Conservation (phyloP, 2,113 vertebrate species). For the Thamnophis sirtalis region DNA sequence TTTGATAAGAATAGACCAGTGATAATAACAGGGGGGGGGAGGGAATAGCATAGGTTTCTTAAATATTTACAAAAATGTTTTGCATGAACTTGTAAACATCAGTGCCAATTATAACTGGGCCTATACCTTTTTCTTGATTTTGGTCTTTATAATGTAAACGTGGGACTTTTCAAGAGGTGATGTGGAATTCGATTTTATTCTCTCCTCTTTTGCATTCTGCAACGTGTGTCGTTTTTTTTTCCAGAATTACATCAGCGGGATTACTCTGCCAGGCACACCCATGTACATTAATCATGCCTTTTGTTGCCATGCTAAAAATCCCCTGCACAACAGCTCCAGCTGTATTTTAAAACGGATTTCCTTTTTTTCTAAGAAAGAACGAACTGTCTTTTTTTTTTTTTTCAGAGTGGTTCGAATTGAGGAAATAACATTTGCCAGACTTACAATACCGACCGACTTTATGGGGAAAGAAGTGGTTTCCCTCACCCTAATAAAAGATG, state of each 20-base stretch:
- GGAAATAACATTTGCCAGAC: constrained; percentile 1
- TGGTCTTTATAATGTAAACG: neutral
- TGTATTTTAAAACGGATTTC: constrained; percentile 21
- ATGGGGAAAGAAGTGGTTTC: neutral
- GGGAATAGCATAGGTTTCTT: neutral
- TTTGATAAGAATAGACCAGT: neutral
- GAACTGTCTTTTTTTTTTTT: constrained; percentile 4
- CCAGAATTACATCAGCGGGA: constrained; percentile 53
- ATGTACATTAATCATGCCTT: constrained; percentile 34
- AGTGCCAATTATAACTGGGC: neutral
- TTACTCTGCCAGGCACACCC: constrained; percentile 51
- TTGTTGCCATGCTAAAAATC: constrained; percentile 34
- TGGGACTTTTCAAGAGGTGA: neutral
- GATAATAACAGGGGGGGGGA: too few relatives aligned
- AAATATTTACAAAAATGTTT: neutral
- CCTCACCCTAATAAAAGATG: neutral
- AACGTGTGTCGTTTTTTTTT: constrained; percentile 49
- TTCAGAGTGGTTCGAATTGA: neutral
- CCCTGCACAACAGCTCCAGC: neutral
- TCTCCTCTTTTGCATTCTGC: constrained; percentile 23
- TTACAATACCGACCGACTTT: neutral
- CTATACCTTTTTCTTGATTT: neutral
- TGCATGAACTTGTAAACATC: neutral
- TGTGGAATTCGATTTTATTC: constrained; percentile 17
- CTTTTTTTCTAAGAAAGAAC: neutral